Base-by-base conservation (phyloP, 2,888 invertebrate species). In the Machimus atricapillus region DNA sequence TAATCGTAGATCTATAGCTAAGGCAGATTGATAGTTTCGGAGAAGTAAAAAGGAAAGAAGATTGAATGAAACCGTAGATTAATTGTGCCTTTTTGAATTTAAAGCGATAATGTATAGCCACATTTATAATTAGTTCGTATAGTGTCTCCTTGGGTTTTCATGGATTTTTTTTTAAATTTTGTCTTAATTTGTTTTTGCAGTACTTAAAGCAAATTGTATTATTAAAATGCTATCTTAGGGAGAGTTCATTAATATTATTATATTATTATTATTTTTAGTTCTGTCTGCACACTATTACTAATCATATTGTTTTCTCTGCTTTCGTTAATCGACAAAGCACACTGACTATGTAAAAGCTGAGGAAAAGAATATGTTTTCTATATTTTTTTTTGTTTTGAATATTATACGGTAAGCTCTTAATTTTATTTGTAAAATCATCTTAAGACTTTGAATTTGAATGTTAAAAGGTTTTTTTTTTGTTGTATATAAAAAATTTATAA, bases 391-490 rank as follows among this genome's bases (percentile, higher is more conserved):
- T 23, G 31, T 19, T 81, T 27, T 52, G 52, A 31, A 56, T 81
- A 81, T 81, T 27, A 46, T 37, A 79, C n/a, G 19, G 40, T 76
- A 76, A 76, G 76, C 81, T 81, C 52, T 43, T 81, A 81, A 52
- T 76, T 76, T 52, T 81, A 56, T 81, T 81, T 81, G 56, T 43
- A 81, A 81, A 81, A 81, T 81, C 43, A 81, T 56, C 34, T 52
- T 81, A 81, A 81, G 52, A 52, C 52, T 82, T 82, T 82, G 27
- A 66, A 66, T 66, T 83, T 81, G 81, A 43, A 76, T 81, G 81
- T 81, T 81, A 81, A 81, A 81, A 81, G 52, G 4, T 76, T 76
- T 37, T 76, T 76, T 37, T 7, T 76, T 76, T 76, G 40, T 83
- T 58, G 34, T 79, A 79, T 66, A 40, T 81, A 56, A 81, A 81